phyloP scores from a whole-genome alignment of 2,888 invertebrate species.

The Tryphoninae sp. region DNA sequence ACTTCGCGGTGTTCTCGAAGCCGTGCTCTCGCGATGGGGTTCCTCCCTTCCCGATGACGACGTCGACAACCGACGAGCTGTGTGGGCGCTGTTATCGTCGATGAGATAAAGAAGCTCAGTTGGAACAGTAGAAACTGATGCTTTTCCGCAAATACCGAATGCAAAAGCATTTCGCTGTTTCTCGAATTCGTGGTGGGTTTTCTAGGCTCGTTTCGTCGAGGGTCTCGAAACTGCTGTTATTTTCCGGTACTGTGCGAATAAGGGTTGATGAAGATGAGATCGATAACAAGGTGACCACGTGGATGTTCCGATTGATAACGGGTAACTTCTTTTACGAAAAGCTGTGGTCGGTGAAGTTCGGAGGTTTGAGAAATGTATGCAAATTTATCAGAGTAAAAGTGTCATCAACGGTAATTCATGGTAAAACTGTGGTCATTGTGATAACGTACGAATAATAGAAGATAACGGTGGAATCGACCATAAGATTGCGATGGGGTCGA shows the following conservation, averaged over 20 bases:
- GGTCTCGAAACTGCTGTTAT: not conserved
- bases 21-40: constrained; percentile 36
- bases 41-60: constrained; percentile 8
- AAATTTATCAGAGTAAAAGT: too few relatives aligned
- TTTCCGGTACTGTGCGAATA: not conserved
- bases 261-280: not conserved
- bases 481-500: too few relatives aligned
- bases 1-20: constrained; percentile 23
- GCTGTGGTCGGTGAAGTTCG: too few relatives aligned
- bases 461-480: too few relatives aligned
- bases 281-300: not conserved
- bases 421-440: too few relatives aligned
- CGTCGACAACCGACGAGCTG: constrained; percentile 22
- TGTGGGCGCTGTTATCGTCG: not conserved
- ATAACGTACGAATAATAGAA: too few relatives aligned
- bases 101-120: constrained; percentile 33
- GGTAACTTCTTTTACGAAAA: too few relatives aligned
- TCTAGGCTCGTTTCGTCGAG: not conserved
- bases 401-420: too few relatives aligned
- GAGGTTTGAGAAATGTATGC: too few relatives aligned
- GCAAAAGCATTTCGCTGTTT: constrained; percentile 34
- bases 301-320: too few relatives aligned
- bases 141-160: constrained; percentile 25
- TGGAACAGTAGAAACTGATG: constrained; percentile 14
- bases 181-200: constrained; percentile 1